Base-by-base conservation (phyloP, 2,797 vertebrate species). In the Pelodytes ibericus region DNA sequence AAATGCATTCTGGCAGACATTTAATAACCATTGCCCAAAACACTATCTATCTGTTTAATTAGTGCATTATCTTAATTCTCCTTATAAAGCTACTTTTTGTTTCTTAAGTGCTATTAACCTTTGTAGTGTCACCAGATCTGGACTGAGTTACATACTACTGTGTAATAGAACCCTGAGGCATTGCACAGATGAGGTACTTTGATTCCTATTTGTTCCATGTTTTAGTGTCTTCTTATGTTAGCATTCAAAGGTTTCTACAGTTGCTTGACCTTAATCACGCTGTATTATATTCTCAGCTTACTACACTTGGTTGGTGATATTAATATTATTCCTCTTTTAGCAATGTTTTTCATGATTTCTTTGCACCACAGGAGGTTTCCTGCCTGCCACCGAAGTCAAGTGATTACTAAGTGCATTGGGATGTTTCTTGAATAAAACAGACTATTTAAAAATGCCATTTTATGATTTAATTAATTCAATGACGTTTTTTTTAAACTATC, bases 381-480 rank as follows among this genome's bases (percentile, higher is more conserved):
- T 51, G 26, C 20, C 49, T 67, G 26, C 64, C 27, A 67, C 15
- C 20, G 41, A 67, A 51, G 18, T 67, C 47, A 67, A 67, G 64
- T 67, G 44, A 67, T 67, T 67, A 51, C 44, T 67, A 67, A 67
- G 64, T 30, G 64, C 64, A 31, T 27, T 67, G 64, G n/a, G 44
- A 51, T 31, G 44, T 31, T 51, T 51, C 64, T 67, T 53, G 26
- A 67, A 67, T 67, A 53, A 67, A 67, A 67, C 9, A 47, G 41
- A 2, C 25, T 47, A 27, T 49, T 67, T 51, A 29, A 49, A 53
- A 66, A 66, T 66, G 24, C 41, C 25, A 47, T 66, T 66, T 66
- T 3, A 22, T 66, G 63, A 66, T 66, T 66, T 67, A 85, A 77
- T 22, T 75, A 82, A 80, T 75, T 82, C 82, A 82, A 81, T 83